Evolutionary conservation across 2,888 invertebrate species (phyloP), one percentile per base, ranked within the genome.

Genomic region (Melanotus villosus): DNA sequence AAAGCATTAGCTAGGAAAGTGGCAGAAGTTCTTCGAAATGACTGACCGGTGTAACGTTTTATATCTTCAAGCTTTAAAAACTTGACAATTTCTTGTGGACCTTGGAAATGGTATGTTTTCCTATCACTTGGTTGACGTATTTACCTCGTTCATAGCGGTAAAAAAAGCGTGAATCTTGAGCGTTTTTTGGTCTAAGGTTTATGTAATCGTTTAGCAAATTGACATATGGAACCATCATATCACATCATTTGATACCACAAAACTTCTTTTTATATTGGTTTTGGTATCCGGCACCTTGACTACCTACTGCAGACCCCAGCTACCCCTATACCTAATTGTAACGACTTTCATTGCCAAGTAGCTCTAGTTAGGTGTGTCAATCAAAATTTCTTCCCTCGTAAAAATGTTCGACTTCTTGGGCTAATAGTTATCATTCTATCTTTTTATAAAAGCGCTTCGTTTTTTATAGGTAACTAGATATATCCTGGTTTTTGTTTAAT

Each of bases 231-330:
- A n/a, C n/a, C n/a, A n/a, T n/a, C n/a, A n/a, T n/a, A n/a, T n/a
- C n/a, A n/a, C n/a, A n/a, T 34, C 26, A 12, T 36, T 68, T 16
- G 45, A 16, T 14, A 63, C 54, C 36, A 56, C 23, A 50, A 68
- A 68, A 9, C 57, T 68, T 68, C 47, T 64, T 14, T 36, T 57
- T 9, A 56, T 30, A 50, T 64, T 63, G 23, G 26, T 58, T 58
- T 65, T 57, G 6, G 64, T 47, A n/a, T 57, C 64, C 14, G 41
- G 54, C 16, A 69, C 41, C 36, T 30, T 45, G 19, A 69, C 50
- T 47, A 69, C 41, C 21, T 47, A 23, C 59, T 36, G 16, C 69
- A 69, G n/a, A 52, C 65, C n/a, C 69, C 59, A 30, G 65, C 23
- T 16, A 68, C 47, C 23, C 63, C 65, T 10, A 65, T n/a, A 12